phyloP scores from a whole-genome alignment of 2,797 vertebrate genomes.

The Cirrhinus mrigala region DNA sequence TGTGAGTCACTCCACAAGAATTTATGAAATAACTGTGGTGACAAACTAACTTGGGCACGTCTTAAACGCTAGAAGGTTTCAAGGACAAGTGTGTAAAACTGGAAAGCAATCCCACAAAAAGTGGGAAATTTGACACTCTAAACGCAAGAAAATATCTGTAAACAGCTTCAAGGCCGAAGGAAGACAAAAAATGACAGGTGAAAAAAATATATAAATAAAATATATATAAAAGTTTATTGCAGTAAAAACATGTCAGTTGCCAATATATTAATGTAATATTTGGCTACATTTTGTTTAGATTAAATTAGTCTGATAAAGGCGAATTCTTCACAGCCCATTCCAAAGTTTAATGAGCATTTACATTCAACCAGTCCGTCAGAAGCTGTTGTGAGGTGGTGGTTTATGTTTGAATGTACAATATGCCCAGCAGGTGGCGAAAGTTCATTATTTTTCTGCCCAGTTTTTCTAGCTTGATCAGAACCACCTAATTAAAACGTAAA shows the following conservation, averaged over 20 bases:
- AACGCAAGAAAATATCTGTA: no score
- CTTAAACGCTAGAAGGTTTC: not conserved
- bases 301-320: not conserved
- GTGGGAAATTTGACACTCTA: no score
- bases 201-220: not conserved
- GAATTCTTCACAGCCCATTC: not conserved
- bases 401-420: not conserved
- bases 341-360: not conserved
- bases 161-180: not conserved
- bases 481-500: not conserved
- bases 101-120: not conserved
- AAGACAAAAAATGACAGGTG: not conserved
- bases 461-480: not conserved
- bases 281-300: not conserved
- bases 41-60: no score
- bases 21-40: no score
- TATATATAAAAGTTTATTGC: not conserved
- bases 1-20: no score
- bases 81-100: not conserved
- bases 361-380: not conserved
- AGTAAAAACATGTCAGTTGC: not conserved
- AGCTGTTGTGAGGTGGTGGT: no score
- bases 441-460: not conserved
- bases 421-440: constrained; percentile 28
- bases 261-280: not conserved